Evolutionary conservation across 2,797 vertebrate genomes (phyloP), one percentile per base, ranked within the genome.

Genomic region (Pempheris klunzingeri): DNA sequence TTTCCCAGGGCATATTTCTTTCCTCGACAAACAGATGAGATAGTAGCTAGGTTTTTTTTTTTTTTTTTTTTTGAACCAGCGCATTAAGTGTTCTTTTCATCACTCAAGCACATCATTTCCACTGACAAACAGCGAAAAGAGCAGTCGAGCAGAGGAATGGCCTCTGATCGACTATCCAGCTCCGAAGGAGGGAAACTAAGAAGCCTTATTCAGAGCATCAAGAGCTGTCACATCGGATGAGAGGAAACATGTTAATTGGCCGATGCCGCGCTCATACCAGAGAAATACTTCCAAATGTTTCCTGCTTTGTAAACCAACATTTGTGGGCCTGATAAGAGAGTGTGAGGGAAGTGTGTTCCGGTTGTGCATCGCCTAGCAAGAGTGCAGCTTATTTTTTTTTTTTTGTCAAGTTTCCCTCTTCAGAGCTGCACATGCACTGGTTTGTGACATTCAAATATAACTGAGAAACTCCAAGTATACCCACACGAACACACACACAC

Each of bases 161-260:
- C 52, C n/a, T 20, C 53, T 2, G 44, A 68, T 44, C 8, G 7
- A 34, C 68, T 20, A 13, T 44, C 43, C 32, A 15, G 43, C 53
- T 58, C 54, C 2, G 11, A 54, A 63, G 36, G 18, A 59, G 11
- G 24, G 13, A n/a, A 14, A 32, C 32, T 30, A 13, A 74, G 30
- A 53, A 28, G 47, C 36, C 61, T 54, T 12, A 20, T 63, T 50
- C 28, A n/a, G 34, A 65, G 65, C n/a, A 41, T 69, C 7, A 22
- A 61, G 67, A 65, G 58, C 80, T 47, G 72, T 85, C 74, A 54
- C n/a, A 73, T 74, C 54, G 54, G 59, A 79, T 61, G 44, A 71
- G 20, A 61, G 55, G 50, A 68, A 81, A 76, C 65, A 32, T 14
- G 41, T 44, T 85, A 85, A 85, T 78, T 80, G 82, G 53, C n/a